Evolutionary conservation across 2,888 invertebrate genomes (phyloP), one percentile per base, ranked within the genome.

Genomic region (Lordiphosa andalusiaca): DNA sequence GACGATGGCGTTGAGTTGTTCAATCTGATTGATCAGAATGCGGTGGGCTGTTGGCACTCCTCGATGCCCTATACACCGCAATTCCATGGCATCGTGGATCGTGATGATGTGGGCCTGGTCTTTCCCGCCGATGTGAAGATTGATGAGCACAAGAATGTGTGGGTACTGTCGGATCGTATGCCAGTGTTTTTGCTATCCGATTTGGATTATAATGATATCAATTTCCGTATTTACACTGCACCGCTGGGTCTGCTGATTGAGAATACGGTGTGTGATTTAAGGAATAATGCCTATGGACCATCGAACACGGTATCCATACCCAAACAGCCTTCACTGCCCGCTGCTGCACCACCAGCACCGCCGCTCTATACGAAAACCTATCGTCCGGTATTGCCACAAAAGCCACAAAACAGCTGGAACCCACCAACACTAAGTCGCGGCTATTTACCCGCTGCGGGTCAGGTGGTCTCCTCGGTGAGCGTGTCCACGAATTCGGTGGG

Each of bases 91-190:
- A 87, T 95, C 5, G 93, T 93, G 1, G 95, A 95, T 71, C 92
- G 92, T 66, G 95, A 96, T 81, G 94, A 95, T 83, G 92, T 92
- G 0, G 93, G 93, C 6, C 89, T 96, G 25, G 93, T 95, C 23
- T 96, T 95, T 86, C 96, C 95, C 0, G 91, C 93, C 70, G 96
- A 96, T 82, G 91, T 96, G 2, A 95, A 95, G 90, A 93, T 95
- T 64, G 93, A 95, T 87, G 91, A 91, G 44, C 91, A 92, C 55
- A 91, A 92, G 64, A 93, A 94, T 67, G 91, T 94, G 3, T 96
- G 96, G 96, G 94, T 95, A 0, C 91, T 96, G 2, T 95, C 95
- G 0, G 95, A 96, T 87, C 91, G 93, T 38, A 95, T 96, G 95
- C 93, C 95, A 0, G 93, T 93, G 9, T 95, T 95, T 80, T 89